Percentiles rank a stretch among this genome's conserved stretches.
phyloP scores from a whole-genome alignment of 2,113 vertebrate species.

The Dasypus novemcinctus region DNA sequence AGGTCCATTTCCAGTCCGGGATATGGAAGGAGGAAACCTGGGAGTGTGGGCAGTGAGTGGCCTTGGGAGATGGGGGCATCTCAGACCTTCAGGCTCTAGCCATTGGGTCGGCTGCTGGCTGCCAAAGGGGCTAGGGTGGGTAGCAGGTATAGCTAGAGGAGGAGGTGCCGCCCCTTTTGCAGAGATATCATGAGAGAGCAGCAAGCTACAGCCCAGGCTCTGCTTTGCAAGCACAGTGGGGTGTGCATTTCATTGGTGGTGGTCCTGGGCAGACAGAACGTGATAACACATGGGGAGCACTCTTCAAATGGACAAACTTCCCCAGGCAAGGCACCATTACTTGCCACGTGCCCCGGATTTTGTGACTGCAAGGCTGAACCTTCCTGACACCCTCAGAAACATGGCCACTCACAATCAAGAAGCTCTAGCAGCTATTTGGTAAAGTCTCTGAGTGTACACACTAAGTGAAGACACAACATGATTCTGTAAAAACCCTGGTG shows the following conservation, averaged over 20 bases:
- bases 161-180: background rate
- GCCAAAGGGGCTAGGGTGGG: no score
- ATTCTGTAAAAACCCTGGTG: background rate
- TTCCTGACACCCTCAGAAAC: background rate
- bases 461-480: background rate
- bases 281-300: background rate
- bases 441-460: background rate
- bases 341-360: background rate
- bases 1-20: background rate
- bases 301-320: background rate
- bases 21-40: background rate
- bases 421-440: background rate
- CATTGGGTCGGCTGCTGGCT: background rate
- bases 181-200: background rate
- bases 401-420: background rate
- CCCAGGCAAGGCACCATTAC: background rate
- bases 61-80: background rate
- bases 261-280: background rate
- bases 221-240: background rate
- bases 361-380: background rate
- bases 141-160: background rate
- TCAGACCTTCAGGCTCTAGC: background rate
- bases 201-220: background rate
- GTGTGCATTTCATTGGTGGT: background rate
- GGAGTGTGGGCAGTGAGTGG: background rate